A percentile compares a stretch with the other conserved stretches of the same genome.
These are phyloP conservation scores for Catonia carolina DNA, from an alignment of 2,888 invertebrate species.

Conservation along the genomic window DNA sequence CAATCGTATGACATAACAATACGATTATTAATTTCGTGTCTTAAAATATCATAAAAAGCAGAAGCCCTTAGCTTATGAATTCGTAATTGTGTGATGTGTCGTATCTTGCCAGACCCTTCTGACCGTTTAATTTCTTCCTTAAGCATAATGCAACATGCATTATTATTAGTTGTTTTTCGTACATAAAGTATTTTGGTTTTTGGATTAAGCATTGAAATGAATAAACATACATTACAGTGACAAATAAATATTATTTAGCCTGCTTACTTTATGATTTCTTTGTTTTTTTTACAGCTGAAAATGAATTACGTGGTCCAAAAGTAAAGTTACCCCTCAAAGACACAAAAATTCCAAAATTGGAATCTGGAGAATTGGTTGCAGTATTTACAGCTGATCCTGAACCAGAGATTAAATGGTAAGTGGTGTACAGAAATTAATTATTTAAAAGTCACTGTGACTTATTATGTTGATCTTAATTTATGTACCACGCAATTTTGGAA, in stretches of 20 bases:
- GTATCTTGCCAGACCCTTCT: no score
- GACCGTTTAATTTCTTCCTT: no score
- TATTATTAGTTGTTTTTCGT: no score
- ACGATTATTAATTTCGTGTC: background rate
- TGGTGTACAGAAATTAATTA: background rate
- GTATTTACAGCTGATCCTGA: conserved; percentile 82
- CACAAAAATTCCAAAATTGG: conserved; percentile 61
- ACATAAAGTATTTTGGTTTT: no score
- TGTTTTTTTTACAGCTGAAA: conserved; percentile 55
- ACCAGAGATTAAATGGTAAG: conserved; percentile 77
- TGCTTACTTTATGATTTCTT: no score
- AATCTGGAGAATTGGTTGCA: conserved; percentile 59
- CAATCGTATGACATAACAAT: background rate
- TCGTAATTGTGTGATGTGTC: background rate
- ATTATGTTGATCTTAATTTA: no score
- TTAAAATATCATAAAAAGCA: background rate
- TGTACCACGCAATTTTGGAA: no score
- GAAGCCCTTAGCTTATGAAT: conserved; percentile 3
- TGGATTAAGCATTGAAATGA: no score
- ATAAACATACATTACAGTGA: no score
- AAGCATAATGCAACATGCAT: no score
- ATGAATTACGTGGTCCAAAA: conserved; percentile 70
- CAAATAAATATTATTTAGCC: no score
- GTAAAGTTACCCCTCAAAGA: conserved; percentile 61
- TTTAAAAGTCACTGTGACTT: no score